Evolutionary conservation across 2,113 vertebrate genomes (phyloP), one percentile per base, ranked within the genome.

Genomic region (Ancistrus triradiatus): DNA sequence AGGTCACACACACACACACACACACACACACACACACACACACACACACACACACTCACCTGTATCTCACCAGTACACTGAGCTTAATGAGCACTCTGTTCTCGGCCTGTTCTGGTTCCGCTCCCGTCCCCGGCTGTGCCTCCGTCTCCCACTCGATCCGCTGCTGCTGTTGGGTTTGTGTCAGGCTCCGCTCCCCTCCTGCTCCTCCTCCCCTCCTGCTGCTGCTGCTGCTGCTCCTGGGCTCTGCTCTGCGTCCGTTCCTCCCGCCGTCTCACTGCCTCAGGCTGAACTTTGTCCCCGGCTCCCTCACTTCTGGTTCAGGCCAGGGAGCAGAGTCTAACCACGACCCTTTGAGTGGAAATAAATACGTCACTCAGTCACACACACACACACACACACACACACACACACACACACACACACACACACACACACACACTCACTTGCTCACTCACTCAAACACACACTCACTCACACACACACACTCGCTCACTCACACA

Each of bases 201-300:
- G 68, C 80, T 78, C 79, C 72, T 74, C 72, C 53, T 56, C 53
- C 53, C 35, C n/a, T n/a, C n/a, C n/a, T n/a, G n/a, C n/a, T n/a
- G n/a, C n/a, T n/a, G n/a, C n/a, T n/a, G n/a, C n/a, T n/a, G n/a
- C n/a, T n/a, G n/a, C n/a, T n/a, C n/a, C n/a, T n/a, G n/a, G n/a
- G 28, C 28, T 31, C 46, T 44, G 43, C 43, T 59, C 56, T 52
- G 13, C 25, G 7, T 59, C 65, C 22, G 28, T 44, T 15, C 33
- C 47, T 49, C 15, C 48, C 52, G 21, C 22, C 55, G 28, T 68
- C 42, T 73, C 51, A n/a, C 17, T 55, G 25, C 43, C 63, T 69
- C 68, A 73, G 72, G 71, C 77, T 83, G 88, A 87, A 87, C 88
- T 88, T 89, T 88, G 85, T 79, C 80, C 84, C 60, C 65, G 24